Evolutionary conservation across 2,797 vertebrate species (phyloP).

Genomic region (Nasua narica): DNA sequence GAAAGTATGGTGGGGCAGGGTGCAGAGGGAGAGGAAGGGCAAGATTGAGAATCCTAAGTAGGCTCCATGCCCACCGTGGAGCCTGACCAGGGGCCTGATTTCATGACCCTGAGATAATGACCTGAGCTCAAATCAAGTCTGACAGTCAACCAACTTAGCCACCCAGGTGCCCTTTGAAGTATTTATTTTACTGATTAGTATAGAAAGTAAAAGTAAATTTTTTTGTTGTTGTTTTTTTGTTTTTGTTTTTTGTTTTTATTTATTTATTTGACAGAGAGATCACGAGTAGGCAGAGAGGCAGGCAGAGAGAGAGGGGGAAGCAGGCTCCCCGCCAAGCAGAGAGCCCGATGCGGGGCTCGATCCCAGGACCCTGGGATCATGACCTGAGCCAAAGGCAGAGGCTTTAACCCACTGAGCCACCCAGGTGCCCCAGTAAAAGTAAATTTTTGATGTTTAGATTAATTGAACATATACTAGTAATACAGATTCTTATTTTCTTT

Average conservation of each 20-base stretch:
- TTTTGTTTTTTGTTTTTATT: too few species aligned
- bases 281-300: too few species aligned
- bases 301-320: too few species aligned
- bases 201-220: too few species aligned
- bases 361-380: too few species aligned
- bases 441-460: slow-evolving; percentile 26
- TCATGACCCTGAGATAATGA: not conserved
- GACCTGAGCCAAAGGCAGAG: too few species aligned
- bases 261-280: too few species aligned
- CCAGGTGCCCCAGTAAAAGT: slow-evolving; percentile 39
- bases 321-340: too few species aligned
- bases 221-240: too few species aligned
- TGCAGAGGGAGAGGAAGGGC: not conserved
- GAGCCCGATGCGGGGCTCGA: too few species aligned
- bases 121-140: not conserved
- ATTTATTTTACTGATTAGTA: not conserved
- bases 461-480: not conserved
- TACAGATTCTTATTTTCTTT: not conserved
- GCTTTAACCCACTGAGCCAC: too few species aligned
- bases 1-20: not conserved
- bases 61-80: not conserved
- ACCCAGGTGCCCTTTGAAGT: not conserved
- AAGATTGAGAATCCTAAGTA: not conserved
- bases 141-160: not conserved
- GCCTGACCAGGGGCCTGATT: not conserved